Conservation (phyloP, 2,113 vertebrate species). For the Tragelaphus buxtoni region DNA sequence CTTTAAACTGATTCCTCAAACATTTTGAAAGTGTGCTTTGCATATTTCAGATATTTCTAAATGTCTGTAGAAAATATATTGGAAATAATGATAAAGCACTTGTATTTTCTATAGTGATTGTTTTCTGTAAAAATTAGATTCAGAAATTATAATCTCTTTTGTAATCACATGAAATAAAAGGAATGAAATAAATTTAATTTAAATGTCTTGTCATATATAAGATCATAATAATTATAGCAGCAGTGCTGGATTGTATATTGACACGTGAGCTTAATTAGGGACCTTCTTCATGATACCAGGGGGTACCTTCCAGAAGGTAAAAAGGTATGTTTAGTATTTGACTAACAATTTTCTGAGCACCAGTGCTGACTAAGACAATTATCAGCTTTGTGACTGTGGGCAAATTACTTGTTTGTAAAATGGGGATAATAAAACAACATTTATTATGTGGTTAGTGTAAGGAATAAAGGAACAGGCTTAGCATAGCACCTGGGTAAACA, state of each 20-base stretch:
- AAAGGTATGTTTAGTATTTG: background rate
- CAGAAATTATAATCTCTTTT: background rate
- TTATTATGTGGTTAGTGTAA: background rate
- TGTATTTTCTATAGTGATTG: background rate
- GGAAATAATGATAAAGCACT: background rate
- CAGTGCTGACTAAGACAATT: background rate
- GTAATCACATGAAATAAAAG: background rate
- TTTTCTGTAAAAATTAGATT: background rate
- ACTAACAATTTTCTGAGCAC: background rate
- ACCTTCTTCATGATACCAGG: background rate
- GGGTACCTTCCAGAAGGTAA: background rate
- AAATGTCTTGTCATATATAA: background rate
- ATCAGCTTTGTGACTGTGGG: background rate
- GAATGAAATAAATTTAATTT: background rate
- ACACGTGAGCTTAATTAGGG: background rate
- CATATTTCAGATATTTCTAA: background rate
- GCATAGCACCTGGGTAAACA: background rate
- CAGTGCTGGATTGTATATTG: background rate
- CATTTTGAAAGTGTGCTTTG: background rate
- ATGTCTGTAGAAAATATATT: background rate
- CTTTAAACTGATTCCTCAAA: background rate
- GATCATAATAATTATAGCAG: background rate
- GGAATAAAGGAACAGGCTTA: background rate
- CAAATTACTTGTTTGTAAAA: slow-evolving; percentile 1
- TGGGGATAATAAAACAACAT: background rate